Evolutionary conservation across 2,888 invertebrate species (phyloP).

Genomic region (Blomia tropicalis): DNA sequence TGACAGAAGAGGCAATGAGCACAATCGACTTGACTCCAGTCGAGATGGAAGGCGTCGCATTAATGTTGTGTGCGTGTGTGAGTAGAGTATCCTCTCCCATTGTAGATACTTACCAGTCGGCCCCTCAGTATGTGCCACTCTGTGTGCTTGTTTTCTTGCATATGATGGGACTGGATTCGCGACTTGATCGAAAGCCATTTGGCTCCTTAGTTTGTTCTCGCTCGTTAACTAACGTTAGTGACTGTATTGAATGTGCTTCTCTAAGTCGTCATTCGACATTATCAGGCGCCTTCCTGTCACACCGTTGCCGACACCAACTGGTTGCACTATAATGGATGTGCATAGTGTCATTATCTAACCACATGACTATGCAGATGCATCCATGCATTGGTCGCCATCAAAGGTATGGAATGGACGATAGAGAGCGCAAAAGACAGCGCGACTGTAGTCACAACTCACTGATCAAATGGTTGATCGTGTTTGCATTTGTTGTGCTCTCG

Average conservation of each 20-base stretch:
- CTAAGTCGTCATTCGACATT: neutral
- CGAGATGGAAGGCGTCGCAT: neutral
- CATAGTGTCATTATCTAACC: constrained; percentile 2
- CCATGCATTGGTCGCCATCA: neutral
- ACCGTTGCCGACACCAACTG: no score
- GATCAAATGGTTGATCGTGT: no score
- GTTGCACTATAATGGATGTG: constrained; percentile 10
- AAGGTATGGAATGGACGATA: no score
- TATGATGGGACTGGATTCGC: neutral
- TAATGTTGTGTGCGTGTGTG: neutral
- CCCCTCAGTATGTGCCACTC: neutral
- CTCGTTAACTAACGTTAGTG: neutral
- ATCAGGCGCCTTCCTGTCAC: constrained; percentile 14
- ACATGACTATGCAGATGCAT: neutral
- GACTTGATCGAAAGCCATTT: neutral
- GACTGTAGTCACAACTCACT: no score
- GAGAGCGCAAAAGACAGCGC: no score
- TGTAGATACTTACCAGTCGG: no score
- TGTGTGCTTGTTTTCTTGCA: neutral
- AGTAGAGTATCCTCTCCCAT: neutral
- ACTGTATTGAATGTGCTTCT: no score
- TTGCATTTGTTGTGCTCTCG: no score
- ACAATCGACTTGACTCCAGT: neutral
- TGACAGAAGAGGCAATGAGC: neutral
- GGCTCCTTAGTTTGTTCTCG: neutral